Evolutionary conservation across 2,888 invertebrate species (phyloP).

Genomic region (Tachina fera): DNA sequence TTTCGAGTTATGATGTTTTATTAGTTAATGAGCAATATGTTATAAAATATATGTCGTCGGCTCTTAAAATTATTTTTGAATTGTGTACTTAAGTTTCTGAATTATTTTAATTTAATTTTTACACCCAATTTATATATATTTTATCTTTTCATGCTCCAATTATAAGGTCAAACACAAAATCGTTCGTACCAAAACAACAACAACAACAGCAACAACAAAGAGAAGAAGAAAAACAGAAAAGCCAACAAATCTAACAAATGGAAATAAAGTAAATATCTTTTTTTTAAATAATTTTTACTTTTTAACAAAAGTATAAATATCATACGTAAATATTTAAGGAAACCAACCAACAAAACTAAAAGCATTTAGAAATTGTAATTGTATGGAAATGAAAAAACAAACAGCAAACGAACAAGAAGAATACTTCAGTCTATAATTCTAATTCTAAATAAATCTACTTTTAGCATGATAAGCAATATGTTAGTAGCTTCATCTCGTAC

Average conservation of each 20-base stretch:
- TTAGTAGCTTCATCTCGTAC: slow-evolving; percentile 64
- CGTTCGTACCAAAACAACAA: slow-evolving; percentile 59
- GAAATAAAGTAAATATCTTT: slow-evolving; percentile 59
- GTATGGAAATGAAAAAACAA: slow-evolving; percentile 40
- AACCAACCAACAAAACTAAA: slow-evolving; percentile 61
- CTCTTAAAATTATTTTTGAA: no score
- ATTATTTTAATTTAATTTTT: not conserved
- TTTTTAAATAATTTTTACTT: slow-evolving; percentile 6
- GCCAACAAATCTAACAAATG: slow-evolving; percentile 69
- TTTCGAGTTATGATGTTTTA: no score
- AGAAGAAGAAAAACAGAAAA: slow-evolving; percentile 67
- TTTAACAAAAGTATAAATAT: slow-evolving; percentile 27
- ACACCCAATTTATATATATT: not conserved
- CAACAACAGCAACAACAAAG: slow-evolving; percentile 30
- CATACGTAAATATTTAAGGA: slow-evolving; percentile 45
- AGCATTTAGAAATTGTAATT: slow-evolving; percentile 68
- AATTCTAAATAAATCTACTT: slow-evolving; percentile 47
- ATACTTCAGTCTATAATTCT: slow-evolving; percentile 48
- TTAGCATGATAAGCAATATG: slow-evolving; percentile 70
- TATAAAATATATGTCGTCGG: no score
- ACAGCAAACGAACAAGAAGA: slow-evolving; percentile 28
- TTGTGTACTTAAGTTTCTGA: not conserved
- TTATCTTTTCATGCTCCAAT: slow-evolving; percentile 35
- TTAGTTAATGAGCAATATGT: no score
- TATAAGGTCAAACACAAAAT: slow-evolving; percentile 66